Conservation (phyloP, 2,797 vertebrate genomes). For the Myoxocephalus aenaeus region DNA sequence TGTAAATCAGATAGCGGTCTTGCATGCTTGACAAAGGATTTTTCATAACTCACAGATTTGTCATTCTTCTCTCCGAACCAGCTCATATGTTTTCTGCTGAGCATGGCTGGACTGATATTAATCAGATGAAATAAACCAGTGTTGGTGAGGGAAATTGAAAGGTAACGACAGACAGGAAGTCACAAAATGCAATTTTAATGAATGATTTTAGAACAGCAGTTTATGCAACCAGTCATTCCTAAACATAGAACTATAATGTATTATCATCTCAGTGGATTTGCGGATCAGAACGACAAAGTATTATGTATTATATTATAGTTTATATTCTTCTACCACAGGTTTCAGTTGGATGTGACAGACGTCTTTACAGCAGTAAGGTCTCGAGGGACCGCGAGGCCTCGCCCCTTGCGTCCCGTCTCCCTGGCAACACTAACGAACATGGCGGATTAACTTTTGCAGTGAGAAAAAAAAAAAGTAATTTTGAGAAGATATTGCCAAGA, state of each 20-base stretch:
- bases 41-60: slow-evolving; percentile 56
- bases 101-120: slow-evolving; percentile 42
- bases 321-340: background rate
- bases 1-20: slow-evolving; percentile 44
- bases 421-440: slow-evolving; percentile 72
- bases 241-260: background rate
- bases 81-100: slow-evolving; percentile 46
- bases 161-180: background rate
- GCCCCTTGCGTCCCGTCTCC: slow-evolving; percentile 60
- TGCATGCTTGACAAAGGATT: slow-evolving; percentile 49
- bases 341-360: background rate
- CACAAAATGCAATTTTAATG: background rate
- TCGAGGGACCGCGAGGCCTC: background rate
- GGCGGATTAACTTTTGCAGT: background rate
- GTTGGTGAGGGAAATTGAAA: slow-evolving; percentile 9
- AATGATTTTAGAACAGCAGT: background rate
- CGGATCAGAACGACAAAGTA: background rate
- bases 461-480: background rate
- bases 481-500: background rate
- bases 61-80: slow-evolving; percentile 32
- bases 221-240: background rate
- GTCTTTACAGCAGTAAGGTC: background rate
- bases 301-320: background rate
- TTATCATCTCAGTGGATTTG: background rate
- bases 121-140: slow-evolving; percentile 1